Evolutionary conservation across 1,140 invertebrate genomes (phyloP).

Genomic region (Lordiphosa collinella): DNA sequence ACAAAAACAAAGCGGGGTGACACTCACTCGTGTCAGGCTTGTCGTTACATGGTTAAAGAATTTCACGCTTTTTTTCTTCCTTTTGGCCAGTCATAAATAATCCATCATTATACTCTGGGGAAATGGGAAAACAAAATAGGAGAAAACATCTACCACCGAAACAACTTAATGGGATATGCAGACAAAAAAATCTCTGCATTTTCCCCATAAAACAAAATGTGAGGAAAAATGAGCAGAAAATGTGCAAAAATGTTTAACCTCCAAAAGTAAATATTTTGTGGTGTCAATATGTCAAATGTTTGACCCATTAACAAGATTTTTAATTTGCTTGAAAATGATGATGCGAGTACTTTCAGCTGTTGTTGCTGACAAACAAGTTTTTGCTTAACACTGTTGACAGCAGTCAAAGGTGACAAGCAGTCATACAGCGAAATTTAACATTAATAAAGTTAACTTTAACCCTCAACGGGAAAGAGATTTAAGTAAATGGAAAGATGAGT

Average conservation of each 20-base stretch:
- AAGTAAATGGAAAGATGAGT: too few species aligned
- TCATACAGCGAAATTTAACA: too few species aligned
- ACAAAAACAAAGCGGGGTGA: conserved; percentile 14
- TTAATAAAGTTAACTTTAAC: too few species aligned
- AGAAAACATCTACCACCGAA: not conserved
- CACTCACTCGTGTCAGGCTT: not conserved
- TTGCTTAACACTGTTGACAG: too few species aligned
- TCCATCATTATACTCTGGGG: conserved; percentile 4
- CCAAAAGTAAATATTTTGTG: conserved; percentile 14
- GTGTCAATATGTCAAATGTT: conserved; percentile 40
- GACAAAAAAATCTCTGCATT: not conserved
- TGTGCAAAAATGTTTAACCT: too few species aligned
- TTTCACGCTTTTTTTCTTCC: not conserved
- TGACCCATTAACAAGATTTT: conserved; percentile 16
- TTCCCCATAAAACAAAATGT: too few species aligned
- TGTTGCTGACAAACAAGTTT: too few species aligned
- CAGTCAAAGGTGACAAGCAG: too few species aligned
- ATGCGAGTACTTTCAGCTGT: too few species aligned
- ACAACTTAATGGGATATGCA: not conserved
- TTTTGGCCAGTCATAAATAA: conserved; percentile 1
- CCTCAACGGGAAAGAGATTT: too few species aligned
- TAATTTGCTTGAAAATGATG: conserved; percentile 5
- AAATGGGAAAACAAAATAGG: not conserved
- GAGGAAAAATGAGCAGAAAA: too few species aligned
- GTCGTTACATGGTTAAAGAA: conserved; percentile 9